phyloP scores from a whole-genome alignment of 1,140 invertebrate genomes.

The Eupeodes corollae region DNA sequence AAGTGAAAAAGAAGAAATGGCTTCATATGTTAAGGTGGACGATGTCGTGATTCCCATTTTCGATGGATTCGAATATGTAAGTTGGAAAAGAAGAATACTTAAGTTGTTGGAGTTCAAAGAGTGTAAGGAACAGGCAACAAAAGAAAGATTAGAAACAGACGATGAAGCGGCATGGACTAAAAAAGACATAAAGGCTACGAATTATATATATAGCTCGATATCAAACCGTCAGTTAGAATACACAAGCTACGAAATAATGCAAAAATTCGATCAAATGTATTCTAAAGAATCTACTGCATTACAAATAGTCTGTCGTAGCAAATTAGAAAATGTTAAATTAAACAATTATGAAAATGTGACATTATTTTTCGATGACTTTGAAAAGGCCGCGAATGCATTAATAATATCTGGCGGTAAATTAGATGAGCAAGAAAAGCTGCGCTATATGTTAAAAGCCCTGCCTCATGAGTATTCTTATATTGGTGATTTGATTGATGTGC shows the following conservation, averaged over 20 bases:
- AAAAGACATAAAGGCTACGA: constrained; percentile 15
- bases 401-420: constrained; percentile 19
- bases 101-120: constrained; percentile 6
- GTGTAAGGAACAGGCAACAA: not conserved
- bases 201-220: constrained; percentile 18
- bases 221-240: constrained; percentile 19
- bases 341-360: constrained; percentile 12
- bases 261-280: constrained; percentile 22
- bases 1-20: not conserved
- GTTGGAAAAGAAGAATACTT: constrained; percentile 12
- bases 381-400: constrained; percentile 19
- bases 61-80: constrained; percentile 11
- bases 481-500: constrained; percentile 14
- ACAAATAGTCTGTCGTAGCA: constrained; percentile 20
- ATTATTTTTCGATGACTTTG: constrained; percentile 23
- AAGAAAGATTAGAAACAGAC: not conserved
- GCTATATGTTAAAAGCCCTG: constrained; percentile 21
- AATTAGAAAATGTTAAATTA: constrained; percentile 16
- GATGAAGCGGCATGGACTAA: constrained; percentile 13
- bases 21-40: not conserved
- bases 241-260: constrained; percentile 14
- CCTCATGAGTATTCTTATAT: constrained; percentile 17
- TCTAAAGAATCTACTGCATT: constrained; percentile 19
- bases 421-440: constrained; percentile 21
- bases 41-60: constrained; percentile 11